Evolutionary conservation across 2,113 vertebrate genomes (phyloP).

Genomic region (Cisticola juncidis): DNA sequence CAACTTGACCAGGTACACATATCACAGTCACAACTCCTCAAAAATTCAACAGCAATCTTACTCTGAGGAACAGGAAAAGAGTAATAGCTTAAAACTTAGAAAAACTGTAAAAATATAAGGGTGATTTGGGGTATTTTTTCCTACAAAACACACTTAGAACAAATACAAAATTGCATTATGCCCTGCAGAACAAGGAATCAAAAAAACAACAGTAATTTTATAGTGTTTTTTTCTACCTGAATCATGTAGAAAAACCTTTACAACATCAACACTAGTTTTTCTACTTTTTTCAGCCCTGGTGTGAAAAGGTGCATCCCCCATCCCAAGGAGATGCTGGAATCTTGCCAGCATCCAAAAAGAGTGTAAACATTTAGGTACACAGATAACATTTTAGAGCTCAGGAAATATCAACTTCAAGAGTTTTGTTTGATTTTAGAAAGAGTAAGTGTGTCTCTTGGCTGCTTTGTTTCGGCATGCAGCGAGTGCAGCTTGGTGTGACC

Average conservation of each 20-base stretch:
- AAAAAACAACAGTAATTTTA: not conserved
- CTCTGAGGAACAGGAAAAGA: not conserved
- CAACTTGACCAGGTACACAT: not conserved
- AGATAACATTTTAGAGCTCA: not conserved
- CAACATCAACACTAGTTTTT: not conserved
- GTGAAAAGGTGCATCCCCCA: not conserved
- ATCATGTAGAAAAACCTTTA: not conserved
- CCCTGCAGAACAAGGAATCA: not conserved
- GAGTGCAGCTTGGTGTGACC: not conserved
- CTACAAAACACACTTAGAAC: not conserved
- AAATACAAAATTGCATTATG: not conserved
- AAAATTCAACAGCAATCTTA: not conserved
- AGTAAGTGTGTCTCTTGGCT: not conserved
- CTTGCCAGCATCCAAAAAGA: not conserved
- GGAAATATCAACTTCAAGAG: not conserved
- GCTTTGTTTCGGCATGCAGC: not conserved
- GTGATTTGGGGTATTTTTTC: fast-evolving
- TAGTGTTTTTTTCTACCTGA: not conserved
- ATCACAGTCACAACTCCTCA: not conserved
- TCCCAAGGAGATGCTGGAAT: not conserved
- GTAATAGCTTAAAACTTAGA: not conserved
- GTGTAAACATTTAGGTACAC: not conserved
- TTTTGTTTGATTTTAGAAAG: not conserved
- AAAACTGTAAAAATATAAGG: not conserved
- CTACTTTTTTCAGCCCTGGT: not conserved